A percentile compares a stretch with the other conserved stretches of the same genome.
phyloP scores from a whole-genome alignment of 2,888 invertebrate genomes.

The Vannuccia rotundouncinata region DNA sequence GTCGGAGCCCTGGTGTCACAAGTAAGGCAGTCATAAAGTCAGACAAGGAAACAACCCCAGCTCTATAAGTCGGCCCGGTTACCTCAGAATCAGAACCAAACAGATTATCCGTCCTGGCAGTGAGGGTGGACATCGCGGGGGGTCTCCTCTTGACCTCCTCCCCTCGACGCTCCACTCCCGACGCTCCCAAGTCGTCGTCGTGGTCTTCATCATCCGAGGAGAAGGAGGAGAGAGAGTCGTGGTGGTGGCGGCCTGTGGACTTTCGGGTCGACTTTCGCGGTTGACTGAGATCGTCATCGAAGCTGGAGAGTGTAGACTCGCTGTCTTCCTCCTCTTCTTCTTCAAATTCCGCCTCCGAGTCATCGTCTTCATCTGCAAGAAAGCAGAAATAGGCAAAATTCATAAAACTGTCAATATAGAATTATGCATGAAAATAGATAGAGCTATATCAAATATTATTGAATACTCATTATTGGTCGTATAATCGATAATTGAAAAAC shows the following conservation, averaged over 20 bases:
- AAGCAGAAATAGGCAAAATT: too few relatives aligned
- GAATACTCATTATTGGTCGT: too few relatives aligned
- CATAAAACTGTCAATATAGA: too few relatives aligned
- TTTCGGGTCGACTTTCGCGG: neutral
- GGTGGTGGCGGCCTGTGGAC: neutral
- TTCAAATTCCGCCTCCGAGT: slow-evolving; percentile 39
- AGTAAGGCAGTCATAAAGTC: neutral
- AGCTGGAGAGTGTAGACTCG: neutral
- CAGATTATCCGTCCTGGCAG: neutral
- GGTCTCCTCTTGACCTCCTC: neutral
- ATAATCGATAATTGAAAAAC: too few relatives aligned
- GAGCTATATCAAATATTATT: too few relatives aligned
- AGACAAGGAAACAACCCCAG: slow-evolving; percentile 2
- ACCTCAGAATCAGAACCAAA: slow-evolving; percentile 34
- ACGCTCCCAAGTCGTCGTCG: neutral
- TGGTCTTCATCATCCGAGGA: neutral
- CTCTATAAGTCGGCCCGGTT: too few relatives aligned
- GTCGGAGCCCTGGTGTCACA: neutral
- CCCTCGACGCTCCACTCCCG: neutral
- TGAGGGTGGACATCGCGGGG: neutral
- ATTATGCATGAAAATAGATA: too few relatives aligned
- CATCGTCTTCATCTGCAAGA: slow-evolving; percentile 1
- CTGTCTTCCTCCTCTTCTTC: slow-evolving; percentile 32
- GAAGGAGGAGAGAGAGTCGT: neutral
- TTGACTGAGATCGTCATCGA: neutral